A percentile compares a stretch with the other conserved stretches of the same genome.
phyloP scores from a whole-genome alignment of 2,113 vertebrate species.

The Arizona elegans region DNA sequence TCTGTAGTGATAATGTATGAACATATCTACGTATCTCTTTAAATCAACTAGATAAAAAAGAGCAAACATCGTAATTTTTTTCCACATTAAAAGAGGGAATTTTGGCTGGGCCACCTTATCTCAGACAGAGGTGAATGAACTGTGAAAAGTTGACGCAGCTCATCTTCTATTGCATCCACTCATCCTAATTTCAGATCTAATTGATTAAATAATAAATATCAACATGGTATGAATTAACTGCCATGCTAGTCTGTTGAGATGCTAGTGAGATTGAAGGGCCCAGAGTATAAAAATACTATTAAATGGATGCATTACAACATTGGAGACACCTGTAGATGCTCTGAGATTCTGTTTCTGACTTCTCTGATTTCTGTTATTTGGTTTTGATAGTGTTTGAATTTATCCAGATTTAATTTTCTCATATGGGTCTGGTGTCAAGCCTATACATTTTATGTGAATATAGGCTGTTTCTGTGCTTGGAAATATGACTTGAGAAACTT shows the following conservation, averaged over 20 bases:
- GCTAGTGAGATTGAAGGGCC: not conserved
- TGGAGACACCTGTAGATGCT: not conserved
- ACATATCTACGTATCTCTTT: not conserved
- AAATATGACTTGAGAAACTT: not conserved
- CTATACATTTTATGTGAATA: not conserved
- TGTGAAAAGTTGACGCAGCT: not conserved
- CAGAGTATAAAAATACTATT: not conserved
- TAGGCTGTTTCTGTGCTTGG: not conserved
- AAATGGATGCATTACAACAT: not conserved
- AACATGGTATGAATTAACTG: not conserved
- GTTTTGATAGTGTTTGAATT: not conserved
- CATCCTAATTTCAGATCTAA: not conserved
- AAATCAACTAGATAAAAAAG: not conserved
- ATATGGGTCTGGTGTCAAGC: not conserved
- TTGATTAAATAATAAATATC: not conserved
- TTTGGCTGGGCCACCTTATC: not conserved
- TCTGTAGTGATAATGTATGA: not conserved
- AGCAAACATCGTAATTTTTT: not conserved
- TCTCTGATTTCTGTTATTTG: not conserved
- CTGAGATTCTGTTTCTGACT: not conserved
- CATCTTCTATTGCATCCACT: not conserved
- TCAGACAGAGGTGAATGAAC: not conserved
- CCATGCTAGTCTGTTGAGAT: not conserved
- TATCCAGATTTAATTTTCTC: not conserved
- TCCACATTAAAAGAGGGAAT: not conserved